Evolutionary conservation across 2,888 invertebrate genomes (phyloP), one percentile per base, ranked within the genome.

Genomic region (Diplazon laetatorius): DNA sequence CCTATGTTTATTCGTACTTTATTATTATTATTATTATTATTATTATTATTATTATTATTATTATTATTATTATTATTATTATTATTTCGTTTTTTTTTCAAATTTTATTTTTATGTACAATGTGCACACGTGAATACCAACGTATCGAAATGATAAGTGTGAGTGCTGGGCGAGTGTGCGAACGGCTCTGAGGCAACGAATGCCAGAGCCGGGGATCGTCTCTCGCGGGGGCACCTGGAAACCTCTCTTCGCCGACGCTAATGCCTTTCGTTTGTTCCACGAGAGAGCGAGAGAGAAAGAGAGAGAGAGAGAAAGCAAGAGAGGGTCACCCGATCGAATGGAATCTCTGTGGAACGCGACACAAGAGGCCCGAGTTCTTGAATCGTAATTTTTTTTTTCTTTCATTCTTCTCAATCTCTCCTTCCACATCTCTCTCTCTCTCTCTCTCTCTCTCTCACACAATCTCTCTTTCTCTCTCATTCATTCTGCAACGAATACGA

Each of bases 251-350:
- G 25, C 65, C 20, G 62, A 44, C 78, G 79, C 77, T 81, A 83
- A 84, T 82, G 80, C 74, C 73, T 81, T 84, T 83, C 80, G 81
- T 84, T 84, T 85, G 84, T 80, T 77, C 76, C 70, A 63, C 68
- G 60, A 62, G 73, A 77, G 70, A 48, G 22, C 10, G 50, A 50
- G 48, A 48, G 52, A 52, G 52, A 62, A 70, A 77, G 70, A 48
- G 22, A 22, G 50, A 50, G 48, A 48, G 52, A 52, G 60, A 62
- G 73, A 77, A 66, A 48, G 22, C 10, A 22, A 50, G 48, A 48
- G 52, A 52, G 52, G 30, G 37, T 52, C 65, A 37, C 39, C 37
- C 55, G 55, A 25, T 30, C 59, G 63, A 74, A 59, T 25, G 83
- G 82, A 80, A 83, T 82, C 76, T 76, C 65, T 35, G 18, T 60